Percentiles rank a stretch among this genome's conserved stretches.
phyloP scores from a whole-genome alignment of 2,797 vertebrate species.

The Myotis vivesi region DNA sequence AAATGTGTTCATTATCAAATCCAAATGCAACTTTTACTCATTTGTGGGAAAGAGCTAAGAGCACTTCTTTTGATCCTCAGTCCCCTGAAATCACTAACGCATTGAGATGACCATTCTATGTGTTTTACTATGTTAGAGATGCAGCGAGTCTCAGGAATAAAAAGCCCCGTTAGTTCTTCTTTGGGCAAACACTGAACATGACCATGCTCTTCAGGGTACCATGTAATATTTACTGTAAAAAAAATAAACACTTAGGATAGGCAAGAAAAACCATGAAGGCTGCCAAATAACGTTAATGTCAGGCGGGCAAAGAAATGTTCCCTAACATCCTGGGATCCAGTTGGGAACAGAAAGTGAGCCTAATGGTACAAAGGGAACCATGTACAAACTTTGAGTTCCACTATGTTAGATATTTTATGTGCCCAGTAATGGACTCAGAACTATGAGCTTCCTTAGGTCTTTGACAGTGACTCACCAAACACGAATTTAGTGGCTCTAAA shows the following conservation, averaged over 20 bases:
- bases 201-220: neutral
- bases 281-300: constrained; percentile 1
- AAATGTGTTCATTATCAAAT: neutral
- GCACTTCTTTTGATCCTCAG: neutral
- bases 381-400: neutral
- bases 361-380: neutral
- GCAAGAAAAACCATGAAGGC: neutral
- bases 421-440: neutral
- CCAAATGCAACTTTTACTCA: neutral
- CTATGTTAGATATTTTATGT: neutral
- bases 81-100: neutral
- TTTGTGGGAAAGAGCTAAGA: neutral
- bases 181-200: neutral
- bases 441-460: neutral
- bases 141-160: neutral
- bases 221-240: neutral
- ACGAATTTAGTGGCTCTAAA: neutral
- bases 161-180: neutral
- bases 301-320: neutral
- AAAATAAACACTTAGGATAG: neutral
- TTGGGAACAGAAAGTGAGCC: neutral
- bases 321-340: neutral
- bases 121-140: neutral
- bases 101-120: neutral
- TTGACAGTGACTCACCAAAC: neutral